Evolutionary conservation across 2,797 vertebrate species (phyloP).

Genomic region (Cossypha dichroa): DNA sequence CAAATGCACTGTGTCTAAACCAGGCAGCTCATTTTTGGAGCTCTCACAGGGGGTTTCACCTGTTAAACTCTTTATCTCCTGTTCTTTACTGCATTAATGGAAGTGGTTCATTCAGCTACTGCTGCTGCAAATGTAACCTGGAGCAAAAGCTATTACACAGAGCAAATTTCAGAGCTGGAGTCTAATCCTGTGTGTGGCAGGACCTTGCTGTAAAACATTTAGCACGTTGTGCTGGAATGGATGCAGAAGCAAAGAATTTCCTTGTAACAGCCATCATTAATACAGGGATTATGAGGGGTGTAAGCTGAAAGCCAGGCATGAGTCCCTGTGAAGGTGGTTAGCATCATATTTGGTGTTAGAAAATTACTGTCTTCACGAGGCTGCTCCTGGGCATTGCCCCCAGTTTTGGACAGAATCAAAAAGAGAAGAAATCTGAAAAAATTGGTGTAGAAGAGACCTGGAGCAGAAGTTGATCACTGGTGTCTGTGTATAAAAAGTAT

Average conservation of each 20-base stretch:
- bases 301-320: background rate
- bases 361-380: background rate
- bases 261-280: background rate
- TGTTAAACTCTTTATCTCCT: background rate
- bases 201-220: background rate
- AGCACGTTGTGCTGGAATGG: fast-evolving
- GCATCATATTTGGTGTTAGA: background rate
- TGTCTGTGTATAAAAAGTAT: background rate
- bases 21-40: background rate
- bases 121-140: background rate
- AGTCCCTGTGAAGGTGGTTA: background rate
- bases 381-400: background rate
- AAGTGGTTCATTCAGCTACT: background rate
- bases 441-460: background rate
- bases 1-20: background rate
- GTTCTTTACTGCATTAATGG: background rate
- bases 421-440: background rate
- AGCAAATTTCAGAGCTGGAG: background rate
- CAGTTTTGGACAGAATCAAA: background rate
- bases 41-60: background rate
- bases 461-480: background rate
- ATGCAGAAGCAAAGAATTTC: background rate
- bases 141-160: background rate
- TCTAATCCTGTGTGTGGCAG: background rate
- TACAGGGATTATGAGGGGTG: fast-evolving